Base-by-base conservation (phyloP, 2,797 vertebrate species). In the Sphenodon punctatus region DNA sequence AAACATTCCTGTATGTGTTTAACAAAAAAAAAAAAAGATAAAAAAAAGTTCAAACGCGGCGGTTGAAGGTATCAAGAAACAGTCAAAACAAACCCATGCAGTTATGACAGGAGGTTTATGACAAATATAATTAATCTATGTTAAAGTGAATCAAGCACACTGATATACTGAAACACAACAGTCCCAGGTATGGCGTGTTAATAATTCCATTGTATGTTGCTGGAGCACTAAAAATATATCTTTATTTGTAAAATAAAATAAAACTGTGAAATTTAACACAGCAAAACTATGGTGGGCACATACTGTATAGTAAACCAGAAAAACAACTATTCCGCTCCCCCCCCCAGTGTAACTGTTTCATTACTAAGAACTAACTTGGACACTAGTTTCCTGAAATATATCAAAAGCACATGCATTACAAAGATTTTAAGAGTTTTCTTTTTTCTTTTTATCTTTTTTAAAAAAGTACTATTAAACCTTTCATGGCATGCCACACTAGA, bases 101-200 rank as follows among this genome's bases (percentile, higher is more conserved):
- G 63, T 82, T 89, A 82, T 43, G 78, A 89, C 43, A 85, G 75
- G 71, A 67, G 65, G 83, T 56, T 11, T 82, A 36, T 46, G 59
- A 75, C 66, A 71, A 81, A 81, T 67, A 78, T 45, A 72, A 77
- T 25, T 36, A 43, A n/a, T n/a, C 2, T 74, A 14, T 53, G 78
- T 86, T 83, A 91, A 73, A 66, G 49, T 86, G 69, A 48, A 88
- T 84, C 22, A 88, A 84, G 72, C 25, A 36, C 42, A 75, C 84
- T 43, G 80, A 89, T 90, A 94, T 91, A 92, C 82, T 89, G 79
- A 90, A 90, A 75, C 65, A 91, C 82, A 93, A 89, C 79, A 89
- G 77, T 84, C 70, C 70, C 87, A 91, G 90, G 73, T 87, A 87
- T 81, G 89, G 81, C 45, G 9, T 78, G 10, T 51, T 68, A 22